Evolutionary conservation across 2,888 invertebrate species (phyloP).

Genomic region (Muschampia plurimacula): DNA sequence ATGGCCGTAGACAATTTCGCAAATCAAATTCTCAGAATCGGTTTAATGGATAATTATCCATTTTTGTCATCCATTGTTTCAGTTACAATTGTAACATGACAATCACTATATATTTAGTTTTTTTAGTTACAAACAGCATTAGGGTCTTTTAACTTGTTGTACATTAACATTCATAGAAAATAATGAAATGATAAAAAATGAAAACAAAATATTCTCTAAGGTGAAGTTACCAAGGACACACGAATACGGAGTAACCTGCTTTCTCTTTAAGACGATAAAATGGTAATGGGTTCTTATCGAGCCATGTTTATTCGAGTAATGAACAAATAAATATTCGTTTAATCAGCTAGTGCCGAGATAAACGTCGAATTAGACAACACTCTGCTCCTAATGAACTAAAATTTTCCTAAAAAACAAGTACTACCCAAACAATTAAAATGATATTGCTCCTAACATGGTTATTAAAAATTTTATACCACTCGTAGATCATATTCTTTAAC

Average conservation of each 20-base stretch:
- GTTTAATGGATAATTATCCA: background rate
- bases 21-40: background rate
- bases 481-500: no score
- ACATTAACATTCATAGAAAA: background rate
- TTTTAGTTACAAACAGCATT: no score
- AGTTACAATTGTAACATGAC: no score
- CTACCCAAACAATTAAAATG: background rate
- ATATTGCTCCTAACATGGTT: background rate
- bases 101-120: no score
- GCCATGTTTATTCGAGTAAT: slow-evolving; percentile 32
- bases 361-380: slow-evolving; percentile 29
- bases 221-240: slow-evolving; percentile 30
- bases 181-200: background rate
- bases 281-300: slow-evolving; percentile 32
- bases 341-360: slow-evolving; percentile 30
- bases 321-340: slow-evolving; percentile 38
- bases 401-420: slow-evolving; percentile 6
- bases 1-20: background rate
- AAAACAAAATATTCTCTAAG: slow-evolving; percentile 2
- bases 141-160: no score
- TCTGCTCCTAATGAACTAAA: slow-evolving; percentile 10
- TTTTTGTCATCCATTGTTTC: no score
- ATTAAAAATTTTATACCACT: background rate
- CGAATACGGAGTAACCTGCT: slow-evolving; percentile 32
- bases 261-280: slow-evolving; percentile 38